Conservation (phyloP, 2,888 invertebrate genomes). For the Osmoderma eremita region DNA sequence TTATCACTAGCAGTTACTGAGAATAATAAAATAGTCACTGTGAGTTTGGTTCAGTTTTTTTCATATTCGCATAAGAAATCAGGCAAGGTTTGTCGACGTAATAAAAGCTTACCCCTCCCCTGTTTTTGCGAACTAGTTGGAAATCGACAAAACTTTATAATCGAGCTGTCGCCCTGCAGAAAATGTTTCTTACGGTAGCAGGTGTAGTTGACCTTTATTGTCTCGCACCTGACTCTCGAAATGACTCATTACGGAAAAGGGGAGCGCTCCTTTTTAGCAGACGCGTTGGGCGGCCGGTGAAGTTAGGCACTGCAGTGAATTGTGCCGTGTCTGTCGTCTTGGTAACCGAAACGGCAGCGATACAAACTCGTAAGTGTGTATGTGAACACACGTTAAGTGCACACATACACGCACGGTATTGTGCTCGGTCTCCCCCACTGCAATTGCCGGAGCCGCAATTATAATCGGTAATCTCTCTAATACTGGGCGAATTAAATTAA, state of each 20-base stretch:
- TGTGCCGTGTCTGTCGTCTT: constrained; percentile 20
- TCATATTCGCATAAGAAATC: too few relatives aligned
- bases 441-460: constrained; percentile 24
- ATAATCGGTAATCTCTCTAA: constrained; percentile 34
- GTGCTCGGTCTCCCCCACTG: neutral
- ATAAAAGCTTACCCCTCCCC: neutral
- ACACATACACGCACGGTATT: constrained; percentile 9
- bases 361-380: constrained; percentile 12
- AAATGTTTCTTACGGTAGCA: constrained; percentile 22
- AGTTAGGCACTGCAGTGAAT: constrained; percentile 11
- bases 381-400: neutral
- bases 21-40: too few relatives aligned
- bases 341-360: constrained; percentile 27
- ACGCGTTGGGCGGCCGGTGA: constrained; percentile 7
- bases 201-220: constrained; percentile 34
- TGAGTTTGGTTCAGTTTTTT: too few relatives aligned
- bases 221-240: constrained; percentile 22
- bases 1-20: too few relatives aligned
- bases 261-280: constrained; percentile 7
- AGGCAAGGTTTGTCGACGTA: constrained; percentile 13
- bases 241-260: constrained; percentile 29
- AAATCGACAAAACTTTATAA: constrained; percentile 29
- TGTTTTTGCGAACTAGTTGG: constrained; percentile 5
- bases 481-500: constrained; percentile 29
- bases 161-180: constrained; percentile 4